phyloP scores from a whole-genome alignment of 1,140 invertebrate genomes.

The Vollenhovia emeryi region DNA sequence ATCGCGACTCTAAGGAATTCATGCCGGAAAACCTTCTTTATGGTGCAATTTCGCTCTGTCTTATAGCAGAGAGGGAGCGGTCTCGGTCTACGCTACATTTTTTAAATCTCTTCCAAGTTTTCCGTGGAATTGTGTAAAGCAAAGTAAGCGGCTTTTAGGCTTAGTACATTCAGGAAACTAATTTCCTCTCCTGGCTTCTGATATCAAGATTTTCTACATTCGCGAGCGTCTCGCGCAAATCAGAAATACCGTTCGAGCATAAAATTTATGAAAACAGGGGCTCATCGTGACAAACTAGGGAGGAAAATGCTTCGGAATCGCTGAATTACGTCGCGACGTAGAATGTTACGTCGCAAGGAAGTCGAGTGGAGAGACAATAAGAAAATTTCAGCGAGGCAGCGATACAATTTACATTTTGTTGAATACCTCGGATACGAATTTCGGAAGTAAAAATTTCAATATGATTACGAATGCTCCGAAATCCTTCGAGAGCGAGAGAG shows the following conservation, averaged over 20 bases:
- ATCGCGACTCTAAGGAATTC: neutral
- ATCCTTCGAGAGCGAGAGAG: neutral
- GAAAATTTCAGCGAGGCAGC: neutral
- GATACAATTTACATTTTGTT: constrained; percentile 6
- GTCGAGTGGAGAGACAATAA: neutral
- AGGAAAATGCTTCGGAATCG: constrained; percentile 19
- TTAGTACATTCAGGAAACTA: constrained; percentile 32
- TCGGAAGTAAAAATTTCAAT: constrained; percentile 2
- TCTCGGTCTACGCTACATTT: neutral
- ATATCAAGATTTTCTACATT: constrained; percentile 17
- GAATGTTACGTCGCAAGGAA: neutral
- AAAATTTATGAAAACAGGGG: constrained; percentile 46
- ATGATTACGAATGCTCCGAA: neutral
- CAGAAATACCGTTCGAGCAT: neutral
- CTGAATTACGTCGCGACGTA: neutral
- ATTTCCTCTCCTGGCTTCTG: constrained; percentile 20
- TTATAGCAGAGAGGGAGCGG: neutral
- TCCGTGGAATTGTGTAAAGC: constrained; percentile 13
- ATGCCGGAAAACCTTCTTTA: neutral
- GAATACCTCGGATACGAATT: neutral
- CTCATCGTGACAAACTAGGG: neutral
- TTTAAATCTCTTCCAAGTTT: constrained; percentile 38
- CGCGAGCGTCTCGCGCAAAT: neutral
- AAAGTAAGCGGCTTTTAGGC: constrained; percentile 55
- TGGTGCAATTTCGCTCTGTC: neutral